Evolutionary conservation across 2,113 vertebrate genomes (phyloP).

Genomic region (Pseudonaja textilis): DNA sequence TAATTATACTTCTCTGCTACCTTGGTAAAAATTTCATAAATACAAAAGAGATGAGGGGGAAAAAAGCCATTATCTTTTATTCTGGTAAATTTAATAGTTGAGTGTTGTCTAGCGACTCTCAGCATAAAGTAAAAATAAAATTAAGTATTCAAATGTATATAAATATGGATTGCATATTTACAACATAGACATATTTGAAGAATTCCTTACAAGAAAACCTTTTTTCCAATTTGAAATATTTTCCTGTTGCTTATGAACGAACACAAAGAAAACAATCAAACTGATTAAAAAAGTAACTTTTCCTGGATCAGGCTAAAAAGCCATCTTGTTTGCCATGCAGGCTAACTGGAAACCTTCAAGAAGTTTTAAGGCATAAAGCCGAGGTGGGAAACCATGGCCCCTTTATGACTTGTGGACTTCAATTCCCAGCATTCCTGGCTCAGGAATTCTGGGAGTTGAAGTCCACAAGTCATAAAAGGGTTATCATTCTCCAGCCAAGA

Average conservation of each 20-base stretch:
- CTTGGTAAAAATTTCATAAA: conserved; percentile 35
- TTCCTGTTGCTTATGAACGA: background rate
- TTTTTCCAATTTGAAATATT: background rate
- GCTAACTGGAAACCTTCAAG: background rate
- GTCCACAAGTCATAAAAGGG: too few relatives aligned
- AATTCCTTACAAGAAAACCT: background rate
- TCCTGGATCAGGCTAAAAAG: background rate
- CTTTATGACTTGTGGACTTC: too few relatives aligned
- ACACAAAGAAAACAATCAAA: background rate
- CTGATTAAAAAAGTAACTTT: background rate
- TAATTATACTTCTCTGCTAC: background rate
- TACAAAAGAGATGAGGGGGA: background rate
- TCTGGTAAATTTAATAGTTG: background rate
- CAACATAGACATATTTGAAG: background rate
- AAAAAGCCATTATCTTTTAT: conserved; percentile 17
- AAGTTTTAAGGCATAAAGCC: background rate
- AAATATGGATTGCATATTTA: background rate
- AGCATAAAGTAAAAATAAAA: background rate
- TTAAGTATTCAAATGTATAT: background rate
- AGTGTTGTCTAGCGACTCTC: background rate
- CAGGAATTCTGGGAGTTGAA: too few relatives aligned
- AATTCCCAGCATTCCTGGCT: too few relatives aligned
- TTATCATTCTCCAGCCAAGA: too few relatives aligned
- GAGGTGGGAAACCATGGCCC: too few relatives aligned
- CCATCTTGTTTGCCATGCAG: background rate